Base-by-base conservation (phyloP, 2,797 vertebrate species). In the Peromyscus melanophrys region DNA sequence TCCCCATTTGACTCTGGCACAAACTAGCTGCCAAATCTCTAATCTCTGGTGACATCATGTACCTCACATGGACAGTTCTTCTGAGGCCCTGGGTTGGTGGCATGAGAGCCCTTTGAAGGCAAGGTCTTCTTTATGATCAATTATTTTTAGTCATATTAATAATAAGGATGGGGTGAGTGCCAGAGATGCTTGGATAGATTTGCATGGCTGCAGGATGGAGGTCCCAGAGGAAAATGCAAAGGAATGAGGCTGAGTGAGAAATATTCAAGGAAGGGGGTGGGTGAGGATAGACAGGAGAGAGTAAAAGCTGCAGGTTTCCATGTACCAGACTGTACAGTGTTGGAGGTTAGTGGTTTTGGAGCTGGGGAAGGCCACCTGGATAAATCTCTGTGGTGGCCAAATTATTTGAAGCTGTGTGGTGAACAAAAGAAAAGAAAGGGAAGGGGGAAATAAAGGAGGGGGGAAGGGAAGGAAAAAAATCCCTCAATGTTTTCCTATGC, bases 121-220 rank as follows among this genome's bases (percentile, higher is more conserved):
- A 89, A 67, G 52, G 49, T 89, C 78, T 85, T 92, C 80, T 93
- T 96, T 94, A 73, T 97, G 88, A 90, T 40, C 76, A 52, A 40
- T 92, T 94, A 77, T 96, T 96, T 84, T 87, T 86, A 73, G 46
- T 55, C 75, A 73, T 95, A 96, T 95, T 96, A 96, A 92, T 96
- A 95, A 90, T 76, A 91, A 92, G 85, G 75, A 87, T 5, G 55
- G 85, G 82, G 85, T 87, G 37, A 0, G 0, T 91, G 92, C 90
- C 86, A 92, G 96, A 96, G 89, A 91, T 71, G n/a, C 81, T n/a
- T 90, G 88, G 86, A 90, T 61, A 37, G 96, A 86, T 91, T 94
- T 96, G 77, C 52, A 55, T 80, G 61, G 73, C 90, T 86, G 69
- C 55, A 95, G 49, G 78, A 75, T 21, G 75, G 92, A 55, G 61